Base-by-base conservation (phyloP, 53 echinoderm and acorn worm species). In the Temnopleurus reevesii region DNA sequence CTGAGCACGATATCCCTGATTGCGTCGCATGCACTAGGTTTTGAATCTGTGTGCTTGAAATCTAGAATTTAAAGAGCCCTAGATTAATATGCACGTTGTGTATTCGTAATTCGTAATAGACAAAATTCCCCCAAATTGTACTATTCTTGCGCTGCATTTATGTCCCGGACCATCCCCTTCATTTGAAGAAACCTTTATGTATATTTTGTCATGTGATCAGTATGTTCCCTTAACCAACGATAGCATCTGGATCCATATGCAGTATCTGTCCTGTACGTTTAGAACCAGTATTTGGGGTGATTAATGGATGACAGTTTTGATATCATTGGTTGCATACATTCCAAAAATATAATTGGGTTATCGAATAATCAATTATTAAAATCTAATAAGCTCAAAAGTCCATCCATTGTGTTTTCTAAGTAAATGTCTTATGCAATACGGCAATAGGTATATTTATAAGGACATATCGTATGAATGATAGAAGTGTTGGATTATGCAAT, bases 401-500 rank as follows among this genome's bases (percentile, higher is more conserved):
- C 41, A 71, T 36, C 71, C 41, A 71, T 41, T 38, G 71, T 36
- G n/a, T n/a, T n/a, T n/a, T n/a, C 71, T 71, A 36, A 41, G n/a
- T n/a, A n/a, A 21, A n/a, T n/a, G 41, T 71, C 1, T 71, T 71
- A 71, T 71, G 71, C 71, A 71, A 71, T 71, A 27, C 41, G 38
- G 23, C 21, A 43, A 23, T 63, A 31, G 19, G 19, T 19, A 15
- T 56, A 24, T 2, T 12, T 15, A 12, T 21, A 0, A 21, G 8
- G 56, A n/a, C 7, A 23, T 31, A n/a, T 63, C 34, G 30, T 33
- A 17, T 63, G 17, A 2, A 63, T 17, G 34, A 63, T 63, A 38
- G 71, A 41, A 71, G 21, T 38, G 21, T 71, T 13, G 21, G 41
- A 71, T 71, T 71, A 71, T 71, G 71, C 71, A 71, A 71, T 71